phyloP scores from a whole-genome alignment of 2,797 vertebrate species.

The Gallinago solitaria region DNA sequence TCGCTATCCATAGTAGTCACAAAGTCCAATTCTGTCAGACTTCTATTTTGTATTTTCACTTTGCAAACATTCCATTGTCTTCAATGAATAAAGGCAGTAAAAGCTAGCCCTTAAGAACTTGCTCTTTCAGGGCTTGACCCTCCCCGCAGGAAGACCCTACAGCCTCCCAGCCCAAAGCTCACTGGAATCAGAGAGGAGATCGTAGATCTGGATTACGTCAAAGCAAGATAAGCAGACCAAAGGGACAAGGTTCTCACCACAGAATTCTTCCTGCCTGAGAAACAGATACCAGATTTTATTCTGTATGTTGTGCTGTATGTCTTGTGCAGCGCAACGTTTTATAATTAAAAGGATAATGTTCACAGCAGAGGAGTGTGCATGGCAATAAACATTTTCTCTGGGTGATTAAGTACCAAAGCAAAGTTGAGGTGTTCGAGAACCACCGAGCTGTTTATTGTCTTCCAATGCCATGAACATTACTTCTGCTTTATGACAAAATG shows the following conservation, averaged over 20 bases:
- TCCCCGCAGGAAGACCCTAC: neutral
- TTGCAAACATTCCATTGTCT: neutral
- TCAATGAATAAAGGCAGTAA: neutral
- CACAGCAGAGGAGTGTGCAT: neutral
- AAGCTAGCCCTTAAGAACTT: neutral
- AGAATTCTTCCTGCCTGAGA: neutral
- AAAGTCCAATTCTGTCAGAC: neutral
- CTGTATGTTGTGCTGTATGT: neutral
- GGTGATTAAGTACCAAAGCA: slow-evolving; percentile 5
- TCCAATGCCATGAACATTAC: neutral
- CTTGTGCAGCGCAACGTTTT: neutral
- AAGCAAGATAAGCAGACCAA: neutral
- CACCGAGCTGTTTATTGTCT: neutral
- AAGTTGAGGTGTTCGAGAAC: neutral
- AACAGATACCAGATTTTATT: neutral
- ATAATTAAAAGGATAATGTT: slow-evolving; percentile 8
- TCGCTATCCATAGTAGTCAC: neutral
- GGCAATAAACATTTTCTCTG: neutral
- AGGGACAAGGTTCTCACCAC: neutral
- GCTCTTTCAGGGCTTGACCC: neutral
- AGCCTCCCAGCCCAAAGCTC: neutral
- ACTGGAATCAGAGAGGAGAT: neutral
- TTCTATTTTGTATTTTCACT: neutral
- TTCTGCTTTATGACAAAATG: neutral
- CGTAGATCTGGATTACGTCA: neutral